These are phyloP conservation scores for Flexamia atlantica DNA, from an alignment of 2,888 invertebrate species.

Conservation along the genomic window DNA sequence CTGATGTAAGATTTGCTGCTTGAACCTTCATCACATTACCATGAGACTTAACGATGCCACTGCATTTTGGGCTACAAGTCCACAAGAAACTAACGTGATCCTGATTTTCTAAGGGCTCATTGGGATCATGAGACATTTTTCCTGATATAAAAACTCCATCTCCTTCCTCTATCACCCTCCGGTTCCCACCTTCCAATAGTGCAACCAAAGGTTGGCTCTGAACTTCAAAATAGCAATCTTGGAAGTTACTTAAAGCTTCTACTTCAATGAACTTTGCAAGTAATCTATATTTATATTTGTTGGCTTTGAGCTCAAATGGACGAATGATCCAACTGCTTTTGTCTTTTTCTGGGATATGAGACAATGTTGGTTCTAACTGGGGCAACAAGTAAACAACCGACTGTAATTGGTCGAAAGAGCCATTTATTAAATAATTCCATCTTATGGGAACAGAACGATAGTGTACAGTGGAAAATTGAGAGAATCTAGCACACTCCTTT, in stretches of 20 bases:
- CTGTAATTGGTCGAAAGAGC: too few species aligned
- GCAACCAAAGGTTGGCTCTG: not conserved
- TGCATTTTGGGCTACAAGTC: not conserved
- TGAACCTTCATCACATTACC: not conserved
- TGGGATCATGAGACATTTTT: too few species aligned
- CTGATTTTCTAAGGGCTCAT: too few species aligned
- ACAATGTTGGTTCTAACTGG: not conserved
- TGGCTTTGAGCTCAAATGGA: not conserved
- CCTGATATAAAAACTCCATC: not conserved
- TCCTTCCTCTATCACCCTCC: not conserved
- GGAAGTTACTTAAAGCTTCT: not conserved
- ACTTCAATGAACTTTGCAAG: not conserved
- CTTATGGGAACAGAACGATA: too few species aligned
- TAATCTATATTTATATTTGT: not conserved
- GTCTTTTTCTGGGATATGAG: too few species aligned
- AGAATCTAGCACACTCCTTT: not conserved
- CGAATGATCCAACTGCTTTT: not conserved
- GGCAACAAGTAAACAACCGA: too few species aligned
- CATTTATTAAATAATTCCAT: too few species aligned
- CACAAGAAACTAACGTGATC: too few species aligned
- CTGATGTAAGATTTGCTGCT: too few species aligned
- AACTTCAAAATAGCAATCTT: constrained; percentile 5
- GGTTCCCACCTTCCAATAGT: not conserved
- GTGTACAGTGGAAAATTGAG: not conserved
- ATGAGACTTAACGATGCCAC: not conserved